Conservation (phyloP, 1,140 invertebrate species). For the Druon quercuslanigerum region DNA sequence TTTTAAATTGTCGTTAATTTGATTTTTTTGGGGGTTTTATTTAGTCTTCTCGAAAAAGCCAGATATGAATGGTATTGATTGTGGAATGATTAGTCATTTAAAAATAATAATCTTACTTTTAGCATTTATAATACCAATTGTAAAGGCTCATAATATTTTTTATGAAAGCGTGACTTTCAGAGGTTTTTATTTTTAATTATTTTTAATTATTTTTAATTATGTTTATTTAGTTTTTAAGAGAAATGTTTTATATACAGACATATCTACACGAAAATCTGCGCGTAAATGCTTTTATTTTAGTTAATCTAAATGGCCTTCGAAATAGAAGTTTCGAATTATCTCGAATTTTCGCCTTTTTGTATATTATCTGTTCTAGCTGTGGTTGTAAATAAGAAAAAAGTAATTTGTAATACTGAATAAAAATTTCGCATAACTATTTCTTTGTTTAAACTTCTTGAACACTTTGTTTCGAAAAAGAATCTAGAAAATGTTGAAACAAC, state of each 20-base stretch:
- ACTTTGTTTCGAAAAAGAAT: no score
- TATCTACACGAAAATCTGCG: slow-evolving; percentile 12
- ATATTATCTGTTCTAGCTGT: no score
- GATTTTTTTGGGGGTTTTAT: no score
- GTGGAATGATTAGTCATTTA: not conserved
- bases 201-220: not conserved
- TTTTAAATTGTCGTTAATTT: no score
- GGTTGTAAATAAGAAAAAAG: no score
- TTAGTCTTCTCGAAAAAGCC: no score
- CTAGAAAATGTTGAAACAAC: no score
- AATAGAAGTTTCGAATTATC: not conserved
- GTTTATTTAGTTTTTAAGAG: not conserved
- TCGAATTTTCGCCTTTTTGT: not conserved
- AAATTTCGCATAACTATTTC: no score
- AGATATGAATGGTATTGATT: no score
- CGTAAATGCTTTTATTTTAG: slow-evolving; percentile 11
- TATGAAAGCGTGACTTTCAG: not conserved
- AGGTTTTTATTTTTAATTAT: slow-evolving; percentile 11
- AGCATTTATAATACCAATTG: not conserved
- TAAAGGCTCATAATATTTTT: not conserved
- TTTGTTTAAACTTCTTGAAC: no score
- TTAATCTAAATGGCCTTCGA: not conserved
- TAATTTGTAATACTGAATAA: no score
- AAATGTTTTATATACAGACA: not conserved
- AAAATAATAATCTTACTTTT: not conserved